Base-by-base conservation (phyloP, 2,797 vertebrate species). In the Hoplostethus atlanticus region DNA sequence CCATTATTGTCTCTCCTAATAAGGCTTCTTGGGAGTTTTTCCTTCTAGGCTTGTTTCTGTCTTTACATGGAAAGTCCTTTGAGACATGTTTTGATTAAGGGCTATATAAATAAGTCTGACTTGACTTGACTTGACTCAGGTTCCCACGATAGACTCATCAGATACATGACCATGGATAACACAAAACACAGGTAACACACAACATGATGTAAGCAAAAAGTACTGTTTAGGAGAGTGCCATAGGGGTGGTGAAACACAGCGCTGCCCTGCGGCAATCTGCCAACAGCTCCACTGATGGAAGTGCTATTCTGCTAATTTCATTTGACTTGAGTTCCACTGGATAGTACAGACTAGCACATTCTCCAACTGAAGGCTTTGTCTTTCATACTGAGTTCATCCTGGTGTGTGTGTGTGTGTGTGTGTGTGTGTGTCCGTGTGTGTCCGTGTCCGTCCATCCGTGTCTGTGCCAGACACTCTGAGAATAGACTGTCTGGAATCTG, bases 401-500 rank as follows among this genome's bases (percentile, higher is more conserved):
- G 61, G 21, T 56, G 48, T 60, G 44, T 71, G 46, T 60, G 25
- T 56, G 40, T 59, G 66, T 55, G 13, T 70, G 15, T 62, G 21
- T 58, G 48, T 56, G 55, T 64, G 48, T 42, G 13, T 54, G 42
- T 48, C 21, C 47, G 52, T 1, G 2, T 40, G 30, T 7, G 31
- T 38, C 55, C 13, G 8, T 62, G 44, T 58, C 40, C 54, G 58
- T 68, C 38, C 17, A 8, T 54, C n/a, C 55, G 59, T 73, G 68
- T 72, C 58, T 28, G 57, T 64, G 68, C 50, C 63, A 79, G 77
- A 81, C 76, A 10, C 16, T 58, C 75, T 69, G 64, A 84, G 58
- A 83, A 80, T 71, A 82, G 72, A 67, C 31, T 62, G 64, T 87
- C 88, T 83, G 82, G 73, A 83, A 86, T 76, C 63, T 79, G 72